Conservation (phyloP, 1,140 invertebrate species). For the Aricia agestis region DNA sequence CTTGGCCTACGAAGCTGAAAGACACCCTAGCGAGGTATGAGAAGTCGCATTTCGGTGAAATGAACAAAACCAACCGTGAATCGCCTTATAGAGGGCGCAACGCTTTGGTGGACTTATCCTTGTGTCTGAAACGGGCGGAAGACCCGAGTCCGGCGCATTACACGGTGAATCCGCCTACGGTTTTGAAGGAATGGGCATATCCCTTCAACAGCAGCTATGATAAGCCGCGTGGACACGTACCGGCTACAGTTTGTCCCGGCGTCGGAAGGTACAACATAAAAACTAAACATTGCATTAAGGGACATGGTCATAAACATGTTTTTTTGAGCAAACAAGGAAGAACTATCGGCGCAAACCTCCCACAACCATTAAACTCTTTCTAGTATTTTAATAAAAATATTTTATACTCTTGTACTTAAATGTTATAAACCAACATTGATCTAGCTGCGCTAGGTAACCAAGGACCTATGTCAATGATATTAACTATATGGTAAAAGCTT, state of each 20-base stretch:
- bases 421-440: too few species aligned
- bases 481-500: too few species aligned
- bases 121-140: constrained; percentile 40
- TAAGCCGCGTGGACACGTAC: constrained; percentile 50
- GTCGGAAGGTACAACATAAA: constrained; percentile 51
- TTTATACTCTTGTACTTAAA: background rate
- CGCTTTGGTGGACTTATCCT: constrained; percentile 49
- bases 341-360: constrained; percentile 54
- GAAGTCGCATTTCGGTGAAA: constrained; percentile 47
- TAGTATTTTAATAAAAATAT: constrained; percentile 26
- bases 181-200: constrained; percentile 43
- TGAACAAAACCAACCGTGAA: constrained; percentile 59
- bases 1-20: constrained; percentile 54
- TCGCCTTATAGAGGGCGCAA: constrained; percentile 47
- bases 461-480: too few species aligned
- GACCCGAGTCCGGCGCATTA: constrained; percentile 53
- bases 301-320: constrained; percentile 56
- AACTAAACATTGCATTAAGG: constrained; percentile 37
- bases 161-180: constrained; percentile 37
- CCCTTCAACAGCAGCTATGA: constrained; percentile 64
- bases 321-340: constrained; percentile 53
- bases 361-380: constrained; percentile 56
- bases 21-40: constrained; percentile 52
- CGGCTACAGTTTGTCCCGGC: constrained; percentile 54
- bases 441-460: too few species aligned